phyloP scores from a whole-genome alignment of 2,797 vertebrate species.

The Catostomus latipinnis region DNA sequence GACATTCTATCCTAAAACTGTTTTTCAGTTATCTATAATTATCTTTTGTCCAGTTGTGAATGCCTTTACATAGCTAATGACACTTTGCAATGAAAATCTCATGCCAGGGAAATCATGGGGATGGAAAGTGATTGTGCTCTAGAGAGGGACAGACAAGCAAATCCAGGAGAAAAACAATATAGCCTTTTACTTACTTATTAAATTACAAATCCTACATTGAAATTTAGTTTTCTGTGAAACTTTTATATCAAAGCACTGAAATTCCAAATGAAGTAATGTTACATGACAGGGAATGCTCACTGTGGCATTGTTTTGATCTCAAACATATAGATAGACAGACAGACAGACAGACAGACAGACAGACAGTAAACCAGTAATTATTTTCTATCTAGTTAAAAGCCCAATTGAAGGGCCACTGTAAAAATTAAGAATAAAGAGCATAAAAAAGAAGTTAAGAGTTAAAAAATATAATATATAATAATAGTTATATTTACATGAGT shows the following conservation, averaged over 20 bases:
- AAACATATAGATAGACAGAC: no score
- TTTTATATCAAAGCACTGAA: neutral
- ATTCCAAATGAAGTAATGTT: no score
- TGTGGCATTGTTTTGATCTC: no score
- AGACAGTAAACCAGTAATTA: no score
- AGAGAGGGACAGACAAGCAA: neutral
- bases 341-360: no score
- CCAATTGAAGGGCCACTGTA: no score
- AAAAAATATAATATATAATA: no score
- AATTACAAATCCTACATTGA: neutral
- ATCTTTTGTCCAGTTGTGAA: slow-evolving; percentile 22
- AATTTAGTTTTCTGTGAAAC: neutral
- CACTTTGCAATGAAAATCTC: slow-evolving; percentile 5
- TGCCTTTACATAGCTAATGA: slow-evolving; percentile 2
- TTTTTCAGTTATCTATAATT: slow-evolving; percentile 16
- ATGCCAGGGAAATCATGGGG: neutral
- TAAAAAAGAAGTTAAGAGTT: no score
- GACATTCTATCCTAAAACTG: slow-evolving; percentile 6
- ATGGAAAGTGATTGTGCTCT: slow-evolving; percentile 3
- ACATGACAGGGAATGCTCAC: no score
- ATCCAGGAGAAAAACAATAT: neutral
- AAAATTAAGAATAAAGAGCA: no score
- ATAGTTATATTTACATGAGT: no score
- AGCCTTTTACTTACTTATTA: neutral
- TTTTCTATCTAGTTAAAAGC: no score